phyloP scores from a whole-genome alignment of 37 sponge, comb jelly and placozoan genomes.

The Tethya wilhelma region DNA sequence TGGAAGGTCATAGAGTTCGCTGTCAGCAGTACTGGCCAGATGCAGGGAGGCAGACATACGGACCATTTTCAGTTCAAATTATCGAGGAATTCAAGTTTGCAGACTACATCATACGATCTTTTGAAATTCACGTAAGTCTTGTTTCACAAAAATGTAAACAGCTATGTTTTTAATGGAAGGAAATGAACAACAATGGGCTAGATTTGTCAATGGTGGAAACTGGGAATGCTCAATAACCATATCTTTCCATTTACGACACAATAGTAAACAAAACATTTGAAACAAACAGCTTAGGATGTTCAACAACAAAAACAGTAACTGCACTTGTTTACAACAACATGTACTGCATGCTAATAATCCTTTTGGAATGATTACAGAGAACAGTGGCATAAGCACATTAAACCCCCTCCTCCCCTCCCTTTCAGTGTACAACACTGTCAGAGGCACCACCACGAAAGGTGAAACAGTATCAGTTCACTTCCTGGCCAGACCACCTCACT shows the following conservation, averaged over 20 bases:
- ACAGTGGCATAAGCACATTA: too few species aligned
- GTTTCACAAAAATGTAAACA: neutral
- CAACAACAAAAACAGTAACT: too few species aligned
- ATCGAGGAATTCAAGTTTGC: neutral
- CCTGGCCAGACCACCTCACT: slow-evolving; percentile 69
- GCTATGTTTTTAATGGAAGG: neutral
- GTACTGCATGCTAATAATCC: too few species aligned
- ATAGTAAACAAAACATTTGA: too few species aligned
- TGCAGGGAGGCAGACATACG: slow-evolving; percentile 4
- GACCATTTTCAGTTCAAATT: slow-evolving; percentile 23
- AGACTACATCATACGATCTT: slow-evolving; percentile 8
- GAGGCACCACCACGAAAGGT: neutral
- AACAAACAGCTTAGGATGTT: too few species aligned
- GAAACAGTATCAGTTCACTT: slow-evolving; percentile 57
- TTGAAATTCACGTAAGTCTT: slow-evolving; percentile 19
- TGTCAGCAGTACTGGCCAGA: slow-evolving; percentile 73
- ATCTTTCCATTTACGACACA: too few species aligned
- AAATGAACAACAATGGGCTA: neutral
- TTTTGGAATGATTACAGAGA: too few species aligned
- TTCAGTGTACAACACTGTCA: too few species aligned
- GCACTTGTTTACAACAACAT: too few species aligned
- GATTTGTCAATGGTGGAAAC: neutral
- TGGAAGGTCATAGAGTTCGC: slow-evolving; percentile 22
- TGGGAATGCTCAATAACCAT: neutral
- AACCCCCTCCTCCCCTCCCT: too few species aligned